Percentiles rank a stretch among this genome's conserved stretches.
These are phyloP conservation scores for Luperina nickerlii DNA, from an alignment of 2,888 invertebrate species.

Conservation along the genomic window DNA sequence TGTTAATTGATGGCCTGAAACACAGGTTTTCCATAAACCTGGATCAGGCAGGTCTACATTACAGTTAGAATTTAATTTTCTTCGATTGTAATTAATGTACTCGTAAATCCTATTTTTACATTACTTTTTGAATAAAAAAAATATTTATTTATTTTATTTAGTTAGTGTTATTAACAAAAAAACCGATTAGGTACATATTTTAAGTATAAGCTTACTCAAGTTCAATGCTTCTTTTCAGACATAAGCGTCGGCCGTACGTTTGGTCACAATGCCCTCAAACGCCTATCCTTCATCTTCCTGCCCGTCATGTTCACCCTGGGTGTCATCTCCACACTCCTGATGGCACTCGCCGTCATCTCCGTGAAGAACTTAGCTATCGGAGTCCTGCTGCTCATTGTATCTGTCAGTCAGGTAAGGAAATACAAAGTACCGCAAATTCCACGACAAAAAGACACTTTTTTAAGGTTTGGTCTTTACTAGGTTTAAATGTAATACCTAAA, in stretches of 20 bases:
- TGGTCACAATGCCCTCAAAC: conserved; percentile 93
- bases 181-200: background rate
- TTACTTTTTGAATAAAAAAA: no score
- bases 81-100: no score
- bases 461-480: no score
- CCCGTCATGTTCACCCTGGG: conserved; percentile 94
- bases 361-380: conserved; percentile 94
- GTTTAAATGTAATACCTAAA: background rate
- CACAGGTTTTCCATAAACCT: no score
- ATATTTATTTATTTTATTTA: no score
- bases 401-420: conserved; percentile 89
- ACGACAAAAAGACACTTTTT: background rate
- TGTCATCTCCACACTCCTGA: conserved; percentile 93
- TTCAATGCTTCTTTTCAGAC: conserved; percentile 71
- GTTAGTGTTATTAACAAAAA: background rate
- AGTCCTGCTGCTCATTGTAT: conserved; percentile 91
- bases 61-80: no score
- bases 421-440: background rate
- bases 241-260: conserved; percentile 92
- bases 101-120: no score
- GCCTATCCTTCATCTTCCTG: conserved; percentile 93
- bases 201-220: background rate
- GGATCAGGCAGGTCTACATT: no score
- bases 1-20: no score
- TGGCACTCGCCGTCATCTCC: conserved; percentile 93